Base-by-base conservation (phyloP, 1,140 invertebrate species). In the Drosophila bipectinata region DNA sequence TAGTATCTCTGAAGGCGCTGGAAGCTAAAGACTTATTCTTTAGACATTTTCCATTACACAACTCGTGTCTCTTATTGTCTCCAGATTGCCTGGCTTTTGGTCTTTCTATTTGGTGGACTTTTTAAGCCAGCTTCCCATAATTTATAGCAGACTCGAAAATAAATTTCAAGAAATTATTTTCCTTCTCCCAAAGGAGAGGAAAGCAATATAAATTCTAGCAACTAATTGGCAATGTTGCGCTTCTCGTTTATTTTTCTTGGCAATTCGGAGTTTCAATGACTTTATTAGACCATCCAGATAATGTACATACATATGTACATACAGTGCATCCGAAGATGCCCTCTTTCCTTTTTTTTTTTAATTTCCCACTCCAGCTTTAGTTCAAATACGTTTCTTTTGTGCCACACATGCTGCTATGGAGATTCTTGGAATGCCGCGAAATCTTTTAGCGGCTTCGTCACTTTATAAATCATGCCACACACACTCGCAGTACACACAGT, bases 121-220 rank as follows among this genome's bases (percentile, higher is more conserved):
- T 54, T 51, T 57, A 55, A 44, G 72, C 63, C 51, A 18, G 39
- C 49, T 32, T 18, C n/a, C 64, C 77, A 68, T 82, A 82, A 87
- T 87, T 87, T 87, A 87, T 82, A 54, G 82, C 69, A 57, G 71
- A 54, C 58, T 82, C 83, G 76, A 87, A 87, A 79, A 87, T 82
- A 87, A 88, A 87, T 85, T 85, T 87, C 62, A 45, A 51, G 56
- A 82, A 85, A 85, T 85, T 81, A 85, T 72, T 77, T 79, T 63
- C 47, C 12, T 28, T 28, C 45, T 55, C 58, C 26, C 39, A 77
- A 57, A 24, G 54, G 28, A 32, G 60, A 8, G 12, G 10, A 74
- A 87, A 82, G 82, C 83, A 88, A 87, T 87, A 88, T 87, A 87
- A 87, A 88, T 87, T 88, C 82, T 88, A 48, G 48, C 79, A 72